Evolutionary conservation across 37 sponge, comb jelly and placozoan genomes (phyloP).

Genomic region (Crambe crambe): DNA sequence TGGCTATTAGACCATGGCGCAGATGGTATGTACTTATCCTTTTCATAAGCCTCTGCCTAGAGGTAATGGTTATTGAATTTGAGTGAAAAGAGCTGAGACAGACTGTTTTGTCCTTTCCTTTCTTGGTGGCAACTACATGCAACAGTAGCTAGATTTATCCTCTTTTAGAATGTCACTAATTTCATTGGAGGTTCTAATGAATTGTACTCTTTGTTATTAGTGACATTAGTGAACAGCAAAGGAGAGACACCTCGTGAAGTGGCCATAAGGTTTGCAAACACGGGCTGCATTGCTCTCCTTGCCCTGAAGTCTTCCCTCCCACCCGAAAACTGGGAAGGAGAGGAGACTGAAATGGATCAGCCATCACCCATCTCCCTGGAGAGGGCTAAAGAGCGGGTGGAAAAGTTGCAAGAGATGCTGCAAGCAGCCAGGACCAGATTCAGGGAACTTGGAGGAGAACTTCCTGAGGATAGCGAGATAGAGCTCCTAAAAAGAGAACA

Average conservation of each 20-base stretch:
- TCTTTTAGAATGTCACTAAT: too few relatives aligned
- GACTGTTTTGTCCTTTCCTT: not conserved
- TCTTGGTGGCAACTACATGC: too few relatives aligned
- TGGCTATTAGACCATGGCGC: slow-evolving; percentile 85
- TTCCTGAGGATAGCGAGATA: slow-evolving; percentile 23
- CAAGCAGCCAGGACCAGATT: slow-evolving; percentile 33
- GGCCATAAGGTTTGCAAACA: slow-evolving; percentile 57
- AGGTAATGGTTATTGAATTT: too few relatives aligned
- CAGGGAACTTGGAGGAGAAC: slow-evolving; percentile 36
- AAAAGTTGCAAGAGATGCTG: slow-evolving; percentile 10
- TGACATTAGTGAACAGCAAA: slow-evolving; percentile 50
- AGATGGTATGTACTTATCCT: slow-evolving; percentile 74
- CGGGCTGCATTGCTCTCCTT: slow-evolving; percentile 56
- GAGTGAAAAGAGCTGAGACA: not conserved
- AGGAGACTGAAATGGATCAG: not conserved
- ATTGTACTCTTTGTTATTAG: too few relatives aligned
- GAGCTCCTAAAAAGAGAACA: slow-evolving; percentile 32
- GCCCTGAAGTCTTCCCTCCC: not conserved
- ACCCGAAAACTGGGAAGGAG: not conserved
- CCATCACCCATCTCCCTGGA: not conserved
- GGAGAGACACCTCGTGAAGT: slow-evolving; percentile 79
- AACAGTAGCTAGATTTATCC: too few relatives aligned
- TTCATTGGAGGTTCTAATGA: too few relatives aligned
- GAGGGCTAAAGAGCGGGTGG: slow-evolving; percentile 36
- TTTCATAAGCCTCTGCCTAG: too few relatives aligned